Conservation (phyloP, 2,888 invertebrate species). For the Agrotis exclamationis region DNA sequence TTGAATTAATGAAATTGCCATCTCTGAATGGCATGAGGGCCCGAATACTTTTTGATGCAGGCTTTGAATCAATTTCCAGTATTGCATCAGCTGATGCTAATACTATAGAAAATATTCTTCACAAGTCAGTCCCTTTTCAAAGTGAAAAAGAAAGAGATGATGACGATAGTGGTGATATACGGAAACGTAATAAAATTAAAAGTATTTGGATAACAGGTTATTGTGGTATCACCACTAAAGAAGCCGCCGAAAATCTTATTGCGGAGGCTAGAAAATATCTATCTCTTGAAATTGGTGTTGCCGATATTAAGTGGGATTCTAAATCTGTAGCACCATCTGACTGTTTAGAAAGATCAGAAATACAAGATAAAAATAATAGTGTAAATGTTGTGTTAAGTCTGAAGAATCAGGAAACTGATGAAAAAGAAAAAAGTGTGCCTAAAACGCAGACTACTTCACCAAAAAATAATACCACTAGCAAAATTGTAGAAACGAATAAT, state of each 20-base stretch:
- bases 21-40: slow-evolving; percentile 96
- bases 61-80: slow-evolving; percentile 94
- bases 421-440: background rate
- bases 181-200: slow-evolving; percentile 93
- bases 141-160: slow-evolving; percentile 94
- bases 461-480: background rate
- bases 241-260: slow-evolving; percentile 95
- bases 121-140: slow-evolving; percentile 96
- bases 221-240: slow-evolving; percentile 94
- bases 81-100: slow-evolving; percentile 94
- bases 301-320: slow-evolving; percentile 93
- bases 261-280: slow-evolving; percentile 94
- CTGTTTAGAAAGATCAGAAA: slow-evolving; percentile 15
- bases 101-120: slow-evolving; percentile 94
- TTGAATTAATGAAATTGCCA: slow-evolving; percentile 97
- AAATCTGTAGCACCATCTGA: slow-evolving; percentile 56
- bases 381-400: slow-evolving; percentile 1
- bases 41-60: slow-evolving; percentile 95
- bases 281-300: slow-evolving; percentile 94
- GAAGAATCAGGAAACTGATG: background rate
- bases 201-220: slow-evolving; percentile 95
- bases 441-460: background rate
- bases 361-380: slow-evolving; percentile 10
- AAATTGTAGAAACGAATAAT: background rate
- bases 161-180: slow-evolving; percentile 92